phyloP scores from a whole-genome alignment of 2,113 vertebrate species.

The Colius striatus region DNA sequence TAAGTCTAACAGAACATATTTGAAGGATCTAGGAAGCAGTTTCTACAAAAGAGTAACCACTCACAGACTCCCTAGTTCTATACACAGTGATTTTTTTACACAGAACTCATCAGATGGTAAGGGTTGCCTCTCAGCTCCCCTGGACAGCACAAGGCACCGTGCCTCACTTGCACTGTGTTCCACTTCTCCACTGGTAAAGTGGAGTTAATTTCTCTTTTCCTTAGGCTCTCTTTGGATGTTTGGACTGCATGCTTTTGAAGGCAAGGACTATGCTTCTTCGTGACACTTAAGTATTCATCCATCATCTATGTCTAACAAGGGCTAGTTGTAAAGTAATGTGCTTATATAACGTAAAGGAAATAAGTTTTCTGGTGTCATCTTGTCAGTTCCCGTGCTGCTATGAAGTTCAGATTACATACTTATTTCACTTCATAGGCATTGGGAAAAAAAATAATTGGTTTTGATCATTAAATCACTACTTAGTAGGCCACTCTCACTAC shows the following conservation, averaged over 20 bases:
- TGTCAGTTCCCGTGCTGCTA: not conserved
- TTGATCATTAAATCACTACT: not conserved
- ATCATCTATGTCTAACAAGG: not conserved
- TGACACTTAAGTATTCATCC: not conserved
- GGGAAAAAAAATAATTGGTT: not conserved
- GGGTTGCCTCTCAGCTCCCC: not conserved
- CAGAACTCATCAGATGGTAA: not conserved
- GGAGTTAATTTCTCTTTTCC: not conserved
- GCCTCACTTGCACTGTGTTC: not conserved
- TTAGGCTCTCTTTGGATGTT: not conserved
- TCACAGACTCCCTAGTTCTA: not conserved
- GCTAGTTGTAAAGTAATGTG: not conserved
- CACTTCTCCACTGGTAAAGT: not conserved
- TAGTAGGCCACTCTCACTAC: not conserved
- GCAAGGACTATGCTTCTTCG: not conserved
- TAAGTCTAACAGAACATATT: not conserved
- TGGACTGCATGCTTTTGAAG: not conserved
- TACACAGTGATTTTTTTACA: not conserved
- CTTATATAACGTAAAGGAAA: not conserved
- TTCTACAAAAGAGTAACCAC: not conserved
- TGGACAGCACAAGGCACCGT: not conserved
- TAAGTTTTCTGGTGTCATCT: not conserved
- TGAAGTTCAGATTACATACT: not conserved
- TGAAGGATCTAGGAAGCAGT: not conserved
- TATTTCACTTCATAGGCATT: not conserved